phyloP scores from a whole-genome alignment of 2,888 invertebrate genomes.

The Andrena bicolor region DNA sequence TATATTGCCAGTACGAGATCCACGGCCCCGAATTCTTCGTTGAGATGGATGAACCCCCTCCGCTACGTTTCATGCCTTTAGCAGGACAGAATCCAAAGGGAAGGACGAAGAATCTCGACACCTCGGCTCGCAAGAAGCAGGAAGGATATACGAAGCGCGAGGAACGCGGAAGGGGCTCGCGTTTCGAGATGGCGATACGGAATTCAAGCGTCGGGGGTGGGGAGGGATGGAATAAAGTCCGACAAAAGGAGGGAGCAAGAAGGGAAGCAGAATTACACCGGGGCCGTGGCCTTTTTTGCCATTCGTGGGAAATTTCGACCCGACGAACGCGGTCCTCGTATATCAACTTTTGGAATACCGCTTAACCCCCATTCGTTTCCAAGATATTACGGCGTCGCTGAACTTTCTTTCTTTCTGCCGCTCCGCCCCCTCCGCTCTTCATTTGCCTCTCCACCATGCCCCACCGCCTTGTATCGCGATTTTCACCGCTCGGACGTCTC shows the following conservation, averaged over 20 bases:
- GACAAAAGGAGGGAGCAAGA: slow-evolving; percentile 10
- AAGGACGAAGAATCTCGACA: slow-evolving; percentile 14
- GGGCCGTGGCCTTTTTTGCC: slow-evolving; percentile 59
- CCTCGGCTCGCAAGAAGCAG: slow-evolving; percentile 7
- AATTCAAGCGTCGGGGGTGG: background rate
- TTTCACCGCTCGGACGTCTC: background rate
- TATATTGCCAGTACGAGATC: background rate
- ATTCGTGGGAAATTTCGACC: slow-evolving; percentile 69
- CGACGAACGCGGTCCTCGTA: slow-evolving; percentile 64
- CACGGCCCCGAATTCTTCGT: background rate
- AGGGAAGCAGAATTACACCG: slow-evolving; percentile 72
- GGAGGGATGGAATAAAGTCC: slow-evolving; percentile 23
- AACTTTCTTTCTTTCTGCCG: slow-evolving; percentile 42
- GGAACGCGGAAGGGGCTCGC: slow-evolving; percentile 2
- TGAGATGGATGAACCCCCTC: slow-evolving; percentile 8
- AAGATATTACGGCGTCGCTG: slow-evolving; percentile 65
- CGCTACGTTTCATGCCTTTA: slow-evolving; percentile 10
- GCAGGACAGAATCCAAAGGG: slow-evolving; percentile 4
- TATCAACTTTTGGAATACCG: slow-evolving; percentile 77
- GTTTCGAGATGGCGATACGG: slow-evolving; percentile 33
- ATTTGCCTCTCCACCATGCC: slow-evolving; percentile 14
- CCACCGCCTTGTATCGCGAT: slow-evolving; percentile 2
- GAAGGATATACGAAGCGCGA: slow-evolving; percentile 22
- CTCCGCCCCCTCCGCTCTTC: slow-evolving; percentile 14
- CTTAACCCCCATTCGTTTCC: slow-evolving; percentile 63